These are phyloP conservation scores for Alfaro cultratus DNA, from an alignment of 2,797 vertebrate genomes.

Conservation along the genomic window DNA sequence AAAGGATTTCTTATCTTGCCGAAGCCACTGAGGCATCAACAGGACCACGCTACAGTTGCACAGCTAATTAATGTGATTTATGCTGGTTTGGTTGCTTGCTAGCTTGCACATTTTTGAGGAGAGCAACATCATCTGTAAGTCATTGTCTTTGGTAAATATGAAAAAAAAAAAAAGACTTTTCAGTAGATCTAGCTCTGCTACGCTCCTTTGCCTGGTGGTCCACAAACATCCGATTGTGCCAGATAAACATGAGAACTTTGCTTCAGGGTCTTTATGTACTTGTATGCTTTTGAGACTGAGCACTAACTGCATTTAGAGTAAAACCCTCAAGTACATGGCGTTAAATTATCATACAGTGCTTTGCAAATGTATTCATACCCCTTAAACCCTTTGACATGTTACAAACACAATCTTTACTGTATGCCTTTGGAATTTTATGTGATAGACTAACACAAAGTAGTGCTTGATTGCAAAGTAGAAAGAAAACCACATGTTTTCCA, in stretches of 20 bases:
- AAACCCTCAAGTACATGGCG: constrained; percentile 39
- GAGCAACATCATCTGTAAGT: constrained; percentile 77
- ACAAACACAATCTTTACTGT: not conserved
- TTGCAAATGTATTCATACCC: not conserved
- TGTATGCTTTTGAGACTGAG: constrained; percentile 52
- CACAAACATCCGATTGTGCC: constrained; percentile 48
- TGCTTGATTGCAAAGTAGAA: not conserved
- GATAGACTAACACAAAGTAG: not conserved
- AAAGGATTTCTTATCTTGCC: constrained; percentile 71
- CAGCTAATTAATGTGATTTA: constrained; percentile 79
- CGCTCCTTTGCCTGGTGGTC: constrained; percentile 60
- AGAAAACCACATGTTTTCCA: not conserved
- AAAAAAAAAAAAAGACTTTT: constrained; percentile 68
- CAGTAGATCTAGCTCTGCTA: constrained; percentile 53
- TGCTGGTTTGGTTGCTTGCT: constrained; percentile 75
- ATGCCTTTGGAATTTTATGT: not conserved
- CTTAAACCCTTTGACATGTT: not conserved
- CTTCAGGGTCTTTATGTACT: constrained; percentile 40
- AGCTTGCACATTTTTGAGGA: constrained; percentile 78
- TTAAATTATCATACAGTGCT: not conserved
- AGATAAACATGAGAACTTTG: constrained; percentile 58
- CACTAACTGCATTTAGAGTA: constrained; percentile 40
- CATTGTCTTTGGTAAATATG: constrained; percentile 77
- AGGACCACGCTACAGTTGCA: constrained; percentile 74
- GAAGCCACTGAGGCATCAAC: constrained; percentile 72